Evolutionary conservation across 2,888 invertebrate species (phyloP).

Genomic region (Gerosis bhagava): DNA sequence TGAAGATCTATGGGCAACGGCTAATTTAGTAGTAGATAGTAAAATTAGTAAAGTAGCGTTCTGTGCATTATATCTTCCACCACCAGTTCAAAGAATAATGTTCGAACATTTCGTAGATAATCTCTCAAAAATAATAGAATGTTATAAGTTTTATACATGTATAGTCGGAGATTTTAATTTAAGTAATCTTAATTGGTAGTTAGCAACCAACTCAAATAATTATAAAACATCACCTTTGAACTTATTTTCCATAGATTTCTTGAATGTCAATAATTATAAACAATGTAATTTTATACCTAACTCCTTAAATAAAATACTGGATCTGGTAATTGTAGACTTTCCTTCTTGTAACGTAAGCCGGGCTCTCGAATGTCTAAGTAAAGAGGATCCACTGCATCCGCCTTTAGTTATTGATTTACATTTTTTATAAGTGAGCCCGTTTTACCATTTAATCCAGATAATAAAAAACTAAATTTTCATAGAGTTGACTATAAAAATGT

Average conservation of each 20-base stretch:
- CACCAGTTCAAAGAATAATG: background rate
- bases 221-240: background rate
- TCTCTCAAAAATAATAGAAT: background rate
- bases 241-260: background rate
- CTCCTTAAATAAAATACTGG: background rate
- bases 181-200: background rate
- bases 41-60: background rate
- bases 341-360: too few relatives aligned
- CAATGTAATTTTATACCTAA: background rate
- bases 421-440: background rate
- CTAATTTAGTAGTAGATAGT: background rate
- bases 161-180: background rate
- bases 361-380: background rate
- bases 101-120: background rate
- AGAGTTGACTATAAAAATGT: background rate
- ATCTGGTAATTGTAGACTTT: background rate
- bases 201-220: background rate
- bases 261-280: background rate
- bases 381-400: conserved; percentile 12
- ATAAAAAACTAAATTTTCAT: background rate
- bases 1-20: background rate
- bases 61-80: background rate
- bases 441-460: background rate
- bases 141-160: background rate
- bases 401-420: background rate